Base-by-base conservation (phyloP, 2,888 invertebrate genomes). In the Augochlorella aurata region DNA sequence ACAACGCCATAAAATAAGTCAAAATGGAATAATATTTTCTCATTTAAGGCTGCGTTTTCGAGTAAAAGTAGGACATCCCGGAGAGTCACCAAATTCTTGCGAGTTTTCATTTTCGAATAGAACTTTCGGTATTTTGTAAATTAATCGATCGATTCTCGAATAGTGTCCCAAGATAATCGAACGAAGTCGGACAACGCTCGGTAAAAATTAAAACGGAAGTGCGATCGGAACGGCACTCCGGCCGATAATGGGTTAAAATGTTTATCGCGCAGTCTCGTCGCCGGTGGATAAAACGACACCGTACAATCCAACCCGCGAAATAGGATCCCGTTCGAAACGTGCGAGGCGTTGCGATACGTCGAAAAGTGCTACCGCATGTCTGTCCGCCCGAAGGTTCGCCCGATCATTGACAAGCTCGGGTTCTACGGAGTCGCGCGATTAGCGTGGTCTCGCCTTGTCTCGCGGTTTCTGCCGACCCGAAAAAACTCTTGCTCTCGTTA, bases 251-350 rank as follows among this genome's bases (percentile, higher is more conserved):
- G 63, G 63, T 63, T 63, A 18, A 63, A 63, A 63, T 63, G 29
- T 63, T 63, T 63, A 63, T 63, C 29, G 63, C 16, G 29, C 29
- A 9, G 44, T n/a, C 38, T 38, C 0, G 44, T 2, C 10, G n/a
- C 18, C 18, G 38, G 38, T 10, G 3, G 18, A 38, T 44, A n/a
- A n/a, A 21, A 44, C 65, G 12, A 44, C 65, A 65, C 44, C 44
- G 65, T 12, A 65, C 44, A 52, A 69, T 69, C 47, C 38, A 38
- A 12, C 69, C 38, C 38, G 38, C 21, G 10, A 29, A 65, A 50
- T n/a, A n/a, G 58, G 16, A 66, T 68, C 38, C 45, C 44, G 21
- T 50, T 50, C 72, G 50, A 61, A 72, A 72, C 52, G 52, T 38
- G 16, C 63, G 4, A 63, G 61, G 29, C 29, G 63, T 38, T 38